Evolutionary conservation across 2,797 vertebrate species (phyloP).

Genomic region (Momotus momota): DNA sequence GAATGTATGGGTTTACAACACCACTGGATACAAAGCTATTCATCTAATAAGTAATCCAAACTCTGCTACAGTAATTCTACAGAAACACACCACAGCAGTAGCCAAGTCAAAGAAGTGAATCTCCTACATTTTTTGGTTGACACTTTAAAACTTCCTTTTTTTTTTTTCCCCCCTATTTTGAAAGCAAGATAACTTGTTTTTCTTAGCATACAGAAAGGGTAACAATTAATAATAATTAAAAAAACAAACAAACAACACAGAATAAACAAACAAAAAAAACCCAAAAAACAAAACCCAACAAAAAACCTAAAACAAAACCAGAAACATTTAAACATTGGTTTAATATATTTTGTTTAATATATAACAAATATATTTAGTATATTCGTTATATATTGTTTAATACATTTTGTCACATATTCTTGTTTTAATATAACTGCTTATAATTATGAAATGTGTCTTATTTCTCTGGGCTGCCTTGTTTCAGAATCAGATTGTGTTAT

Average conservation of each 20-base stretch:
- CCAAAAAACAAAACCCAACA: too few relatives aligned
- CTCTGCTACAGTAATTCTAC: neutral
- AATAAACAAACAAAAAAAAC: too few relatives aligned
- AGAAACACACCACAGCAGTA: neutral
- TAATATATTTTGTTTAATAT: too few relatives aligned
- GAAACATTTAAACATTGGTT: neutral
- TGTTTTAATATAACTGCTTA: neutral
- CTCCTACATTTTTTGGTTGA: neutral
- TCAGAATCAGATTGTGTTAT: neutral
- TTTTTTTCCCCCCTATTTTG: neutral
- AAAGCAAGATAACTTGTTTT: neutral
- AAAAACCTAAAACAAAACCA: neutral
- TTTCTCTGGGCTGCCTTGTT: neutral
- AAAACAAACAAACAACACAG: neutral
- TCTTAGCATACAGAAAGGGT: neutral
- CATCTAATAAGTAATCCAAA: neutral
- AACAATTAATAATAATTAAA: neutral
- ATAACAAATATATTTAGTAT: too few relatives aligned
- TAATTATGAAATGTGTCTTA: neutral
- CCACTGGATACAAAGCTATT: constrained; percentile 21
- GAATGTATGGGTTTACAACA: constrained; percentile 13
- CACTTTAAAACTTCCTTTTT: neutral
- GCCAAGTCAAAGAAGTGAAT: neutral
- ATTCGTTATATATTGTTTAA: too few relatives aligned
- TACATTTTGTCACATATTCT: neutral